Evolutionary conservation across 2,113 vertebrate species (phyloP), one percentile per base, ranked within the genome.

Genomic region (Oryzias celebensis): DNA sequence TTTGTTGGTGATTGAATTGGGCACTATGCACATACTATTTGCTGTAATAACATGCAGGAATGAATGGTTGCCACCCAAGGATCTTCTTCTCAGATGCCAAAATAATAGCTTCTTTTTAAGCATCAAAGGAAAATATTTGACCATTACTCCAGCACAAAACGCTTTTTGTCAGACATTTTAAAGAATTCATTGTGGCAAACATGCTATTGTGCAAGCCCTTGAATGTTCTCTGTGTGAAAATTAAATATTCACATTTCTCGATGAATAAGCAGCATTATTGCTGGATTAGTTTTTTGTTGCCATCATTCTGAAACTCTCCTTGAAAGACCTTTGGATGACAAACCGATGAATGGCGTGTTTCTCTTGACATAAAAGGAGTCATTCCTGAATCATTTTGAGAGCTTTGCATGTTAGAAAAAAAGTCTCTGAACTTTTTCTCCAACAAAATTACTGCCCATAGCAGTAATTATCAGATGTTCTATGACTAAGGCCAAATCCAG

Each of bases 71-170:
- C 53, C 55, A 48, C 15, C 75, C 81, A 79, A 84, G 73, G 76
- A 78, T 84, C 64, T 78, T 77, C 46, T 28, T 14, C 54, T 76
- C 53, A 71, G 81, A 85, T 77, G 69, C 55, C 36, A 24, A 58
- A 80, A 87, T 67, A 84, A 87, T 65, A 68, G 73, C 49, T 62
- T 70, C 58, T 62, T 72, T 87, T 55, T 69, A 58, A 73, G 61
- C 67, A 66, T 53, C 52, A 50, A 45, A 77, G 62, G 43, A 52
- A 82, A 84, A 79, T 77, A 81, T 88, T 76, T 88, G 13, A 62
- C 55, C 20, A 73, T 83, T 60, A 68, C 65, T 62, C 57, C 36
- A 48, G 65, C 64, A 62, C 55, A 47, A 80, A 79, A 68, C 24
- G 18, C 5, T 56, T 51, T 82, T 73, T 68, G 31, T 81, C 44